Percentiles rank a stretch among this genome's conserved stretches.
phyloP scores from a whole-genome alignment of 2,888 invertebrate species.

The Arctia plantaginis region DNA sequence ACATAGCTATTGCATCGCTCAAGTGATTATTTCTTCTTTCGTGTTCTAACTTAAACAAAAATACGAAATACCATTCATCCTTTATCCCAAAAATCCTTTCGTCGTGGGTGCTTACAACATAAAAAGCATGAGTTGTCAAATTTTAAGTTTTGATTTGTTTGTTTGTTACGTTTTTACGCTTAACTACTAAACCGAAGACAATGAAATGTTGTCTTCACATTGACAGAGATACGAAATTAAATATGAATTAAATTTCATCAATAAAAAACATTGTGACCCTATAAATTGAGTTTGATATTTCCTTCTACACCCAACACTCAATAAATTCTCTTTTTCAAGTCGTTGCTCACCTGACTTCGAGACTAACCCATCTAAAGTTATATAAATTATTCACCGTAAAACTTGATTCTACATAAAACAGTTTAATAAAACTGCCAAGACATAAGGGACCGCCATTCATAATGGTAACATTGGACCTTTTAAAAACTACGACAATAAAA shows the following conservation, averaged over 20 bases:
- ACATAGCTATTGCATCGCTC: no score
- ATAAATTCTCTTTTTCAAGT: neutral
- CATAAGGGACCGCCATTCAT: slow-evolving; percentile 49
- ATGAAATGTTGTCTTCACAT: no score
- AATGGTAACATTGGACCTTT: slow-evolving; percentile 73
- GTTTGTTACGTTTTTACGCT: no score
- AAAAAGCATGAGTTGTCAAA: no score
- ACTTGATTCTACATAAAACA: slow-evolving; percentile 22
- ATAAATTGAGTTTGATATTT: neutral
- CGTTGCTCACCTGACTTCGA: neutral
- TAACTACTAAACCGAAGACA: no score
- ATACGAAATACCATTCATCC: no score
- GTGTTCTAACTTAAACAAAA: no score
- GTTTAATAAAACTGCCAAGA: slow-evolving; percentile 47
- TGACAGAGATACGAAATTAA: no score
- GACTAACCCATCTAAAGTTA: neutral
- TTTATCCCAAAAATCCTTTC: no score
- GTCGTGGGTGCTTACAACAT: no score
- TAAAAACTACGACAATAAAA: slow-evolving; percentile 78
- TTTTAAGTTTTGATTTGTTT: no score
- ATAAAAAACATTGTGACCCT: neutral
- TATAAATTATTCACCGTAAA: slow-evolving; percentile 14
- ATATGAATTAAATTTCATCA: neutral
- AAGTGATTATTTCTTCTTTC: no score
- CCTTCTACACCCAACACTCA: neutral